A percentile compares a stretch with the other conserved stretches of the same genome.
Evolutionary conservation across 2,797 vertebrate genomes (phyloP).

Genomic region (Takifugu rubripes): DNA sequence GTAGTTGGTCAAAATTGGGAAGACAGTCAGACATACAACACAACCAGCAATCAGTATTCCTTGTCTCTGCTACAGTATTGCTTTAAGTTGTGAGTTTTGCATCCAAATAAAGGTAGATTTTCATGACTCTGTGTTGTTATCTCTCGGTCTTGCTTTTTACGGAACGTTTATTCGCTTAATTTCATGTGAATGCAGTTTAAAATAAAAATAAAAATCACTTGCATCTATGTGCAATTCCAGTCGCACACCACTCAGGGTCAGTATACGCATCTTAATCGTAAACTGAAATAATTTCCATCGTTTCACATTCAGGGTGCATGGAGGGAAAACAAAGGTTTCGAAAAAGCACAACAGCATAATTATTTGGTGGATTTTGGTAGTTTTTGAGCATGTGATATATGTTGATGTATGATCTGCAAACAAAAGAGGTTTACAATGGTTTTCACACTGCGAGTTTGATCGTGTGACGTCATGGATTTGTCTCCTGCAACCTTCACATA

Average conservation of each 20-base stretch:
- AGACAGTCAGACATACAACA: slow-evolving; percentile 48
- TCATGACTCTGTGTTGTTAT: slow-evolving; percentile 59
- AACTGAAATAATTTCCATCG: not conserved
- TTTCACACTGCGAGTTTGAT: too few species aligned
- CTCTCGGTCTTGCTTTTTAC: slow-evolving; percentile 8
- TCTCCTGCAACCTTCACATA: too few species aligned
- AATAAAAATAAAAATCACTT: not conserved
- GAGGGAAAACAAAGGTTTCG: slow-evolving; percentile 41
- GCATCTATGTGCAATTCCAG: slow-evolving; percentile 14
- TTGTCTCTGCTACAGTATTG: slow-evolving; percentile 69
- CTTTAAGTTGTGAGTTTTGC: slow-evolving; percentile 78
- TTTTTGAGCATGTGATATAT: too few species aligned
- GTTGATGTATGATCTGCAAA: too few species aligned
- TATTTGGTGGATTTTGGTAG: too few species aligned
- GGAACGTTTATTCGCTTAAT: not conserved
- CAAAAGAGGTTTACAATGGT: too few species aligned
- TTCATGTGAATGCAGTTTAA: not conserved
- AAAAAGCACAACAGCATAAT: slow-evolving; percentile 26
- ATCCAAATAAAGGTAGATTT: slow-evolving; percentile 80
- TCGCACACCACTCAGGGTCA: slow-evolving; percentile 46
- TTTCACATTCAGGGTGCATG: slow-evolving; percentile 10
- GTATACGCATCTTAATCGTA: slow-evolving; percentile 22
- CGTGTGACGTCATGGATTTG: too few species aligned
- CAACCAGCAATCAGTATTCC: slow-evolving; percentile 72
- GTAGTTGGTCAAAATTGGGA: slow-evolving; percentile 42